Conservation (phyloP, 2,888 invertebrate genomes). For the Cataglyphis albicans region DNA sequence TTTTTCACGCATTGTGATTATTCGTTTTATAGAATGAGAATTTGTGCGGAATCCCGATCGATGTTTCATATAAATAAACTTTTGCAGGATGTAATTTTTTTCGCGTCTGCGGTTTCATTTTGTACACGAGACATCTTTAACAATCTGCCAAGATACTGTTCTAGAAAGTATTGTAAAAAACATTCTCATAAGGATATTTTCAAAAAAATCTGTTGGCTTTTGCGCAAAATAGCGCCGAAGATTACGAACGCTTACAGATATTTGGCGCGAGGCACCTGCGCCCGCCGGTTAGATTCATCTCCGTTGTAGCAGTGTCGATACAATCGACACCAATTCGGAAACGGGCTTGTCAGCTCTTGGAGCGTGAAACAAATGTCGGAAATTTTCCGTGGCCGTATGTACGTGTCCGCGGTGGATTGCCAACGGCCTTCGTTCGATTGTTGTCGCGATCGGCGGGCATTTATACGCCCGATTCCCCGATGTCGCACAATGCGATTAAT, state of each 20-base stretch:
- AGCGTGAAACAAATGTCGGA: conserved; percentile 42
- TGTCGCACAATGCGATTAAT: conserved; percentile 47
- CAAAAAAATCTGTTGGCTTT: not conserved
- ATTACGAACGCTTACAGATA: conserved; percentile 12
- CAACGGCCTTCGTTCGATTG: not conserved
- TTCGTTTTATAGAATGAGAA: not conserved
- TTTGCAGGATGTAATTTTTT: not conserved
- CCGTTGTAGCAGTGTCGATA: conserved; percentile 30
- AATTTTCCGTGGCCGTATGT: conserved; percentile 38
- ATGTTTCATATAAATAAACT: not conserved
- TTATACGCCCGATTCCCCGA: conserved; percentile 13
- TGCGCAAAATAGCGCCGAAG: not conserved
- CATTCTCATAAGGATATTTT: not conserved
- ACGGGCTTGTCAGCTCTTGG: conserved; percentile 25
- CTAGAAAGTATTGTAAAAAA: not conserved
- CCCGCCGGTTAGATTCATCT: conserved; percentile 26
- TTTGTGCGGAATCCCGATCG: not conserved
- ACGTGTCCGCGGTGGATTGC: conserved; percentile 5
- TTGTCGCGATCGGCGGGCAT: conserved; percentile 27
- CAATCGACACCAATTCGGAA: conserved; percentile 28
- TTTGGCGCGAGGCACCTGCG: conserved; percentile 26
- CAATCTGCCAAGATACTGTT: too few species aligned
- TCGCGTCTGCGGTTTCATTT: not conserved
- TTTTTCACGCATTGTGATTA: too few species aligned
- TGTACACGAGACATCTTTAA: not conserved